phyloP scores from a whole-genome alignment of 2,113 vertebrate species.

The Antechinus stuartii region DNA sequence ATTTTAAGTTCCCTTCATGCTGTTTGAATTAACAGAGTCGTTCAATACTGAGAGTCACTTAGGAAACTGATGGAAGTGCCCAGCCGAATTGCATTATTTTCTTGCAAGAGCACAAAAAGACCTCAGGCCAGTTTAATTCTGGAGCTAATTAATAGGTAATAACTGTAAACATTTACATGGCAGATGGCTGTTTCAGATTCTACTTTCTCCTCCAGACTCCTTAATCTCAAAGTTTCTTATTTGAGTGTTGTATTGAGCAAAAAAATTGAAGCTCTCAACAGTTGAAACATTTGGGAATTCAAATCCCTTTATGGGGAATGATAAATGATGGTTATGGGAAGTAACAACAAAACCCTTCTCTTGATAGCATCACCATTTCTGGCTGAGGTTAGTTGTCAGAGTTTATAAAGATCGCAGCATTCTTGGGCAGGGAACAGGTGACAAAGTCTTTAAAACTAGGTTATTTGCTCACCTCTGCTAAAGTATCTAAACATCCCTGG shows the following conservation, averaged over 20 bases:
- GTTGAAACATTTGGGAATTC: conserved; percentile 4
- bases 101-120: conserved; percentile 3
- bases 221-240: background rate
- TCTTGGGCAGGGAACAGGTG: background rate
- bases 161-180: conserved; percentile 1
- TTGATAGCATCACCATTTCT: background rate
- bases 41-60: background rate
- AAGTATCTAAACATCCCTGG: background rate
- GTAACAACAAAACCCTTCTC: background rate
- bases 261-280: background rate
- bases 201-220: background rate
- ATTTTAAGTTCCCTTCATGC: background rate
- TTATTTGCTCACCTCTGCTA: background rate
- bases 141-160: conserved; percentile 7
- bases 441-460: background rate
- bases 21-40: background rate
- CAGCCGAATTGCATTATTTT: background rate
- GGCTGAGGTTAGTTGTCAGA: background rate
- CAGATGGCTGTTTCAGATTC: background rate
- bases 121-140: background rate
- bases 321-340: background rate
- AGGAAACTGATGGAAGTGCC: background rate
- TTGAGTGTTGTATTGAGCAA: background rate
- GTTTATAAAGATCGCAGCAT: background rate
- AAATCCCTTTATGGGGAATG: background rate